phyloP scores from a whole-genome alignment of 2,888 invertebrate genomes.

The Autographa gamma region DNA sequence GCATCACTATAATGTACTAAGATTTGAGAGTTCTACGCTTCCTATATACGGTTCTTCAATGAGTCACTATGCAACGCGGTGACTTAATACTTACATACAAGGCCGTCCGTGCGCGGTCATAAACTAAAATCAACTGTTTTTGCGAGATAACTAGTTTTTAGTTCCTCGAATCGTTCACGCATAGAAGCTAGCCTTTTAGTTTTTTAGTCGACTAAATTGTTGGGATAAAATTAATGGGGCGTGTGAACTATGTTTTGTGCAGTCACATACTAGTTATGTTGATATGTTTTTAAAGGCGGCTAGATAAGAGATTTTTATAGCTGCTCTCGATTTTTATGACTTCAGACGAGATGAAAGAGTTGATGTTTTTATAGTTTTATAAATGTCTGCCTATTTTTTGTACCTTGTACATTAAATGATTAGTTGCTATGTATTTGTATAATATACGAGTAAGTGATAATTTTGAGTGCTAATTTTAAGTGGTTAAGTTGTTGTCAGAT shows the following conservation, averaged over 20 bases:
- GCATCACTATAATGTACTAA: constrained; percentile 46
- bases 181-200: constrained; percentile 14
- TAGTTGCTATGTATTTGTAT: constrained; percentile 15
- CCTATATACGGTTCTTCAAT: constrained; percentile 62
- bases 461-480: neutral
- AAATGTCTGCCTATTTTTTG: constrained; percentile 40
- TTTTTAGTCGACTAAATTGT: constrained; percentile 25
- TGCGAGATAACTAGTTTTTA: constrained; percentile 53
- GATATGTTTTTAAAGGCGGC: constrained; percentile 48
- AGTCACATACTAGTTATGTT: constrained; percentile 21
- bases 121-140: constrained; percentile 57
- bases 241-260: constrained; percentile 10
- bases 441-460: neutral
- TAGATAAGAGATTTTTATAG: constrained; percentile 59
- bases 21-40: constrained; percentile 44
- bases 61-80: constrained; percentile 68
- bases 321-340: constrained; percentile 59
- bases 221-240: constrained; percentile 23
- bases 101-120: constrained; percentile 53
- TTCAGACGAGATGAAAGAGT: constrained; percentile 58
- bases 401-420: constrained; percentile 12
- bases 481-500: neutral
- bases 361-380: constrained; percentile 60
- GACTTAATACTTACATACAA: constrained; percentile 66
- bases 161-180: constrained; percentile 28